These are phyloP conservation scores for Cirrhinus mrigala DNA, from an alignment of 2,797 vertebrate species.

Conservation along the genomic window DNA sequence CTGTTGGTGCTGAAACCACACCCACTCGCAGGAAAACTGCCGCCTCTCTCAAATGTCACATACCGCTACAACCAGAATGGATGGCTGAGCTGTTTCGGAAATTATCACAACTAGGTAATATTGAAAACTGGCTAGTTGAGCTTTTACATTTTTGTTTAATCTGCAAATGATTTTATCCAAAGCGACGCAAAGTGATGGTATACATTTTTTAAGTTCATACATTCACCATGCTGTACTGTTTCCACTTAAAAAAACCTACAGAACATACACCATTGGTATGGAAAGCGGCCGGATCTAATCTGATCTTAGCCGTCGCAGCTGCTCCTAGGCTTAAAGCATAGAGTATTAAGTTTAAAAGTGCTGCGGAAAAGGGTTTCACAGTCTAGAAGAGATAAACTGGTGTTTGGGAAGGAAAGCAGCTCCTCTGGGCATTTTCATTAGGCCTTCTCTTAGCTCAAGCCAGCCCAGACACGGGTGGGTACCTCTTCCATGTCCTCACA, in stretches of 20 bases:
- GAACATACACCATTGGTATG: constrained; percentile 1
- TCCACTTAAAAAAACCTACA: not conserved
- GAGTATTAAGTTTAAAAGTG: constrained; percentile 29
- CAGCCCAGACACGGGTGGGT: constrained; percentile 17
- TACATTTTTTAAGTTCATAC: not conserved
- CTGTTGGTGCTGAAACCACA: too few relatives aligned
- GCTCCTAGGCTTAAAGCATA: constrained; percentile 28
- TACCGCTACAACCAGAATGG: too few relatives aligned
- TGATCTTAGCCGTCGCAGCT: not conserved
- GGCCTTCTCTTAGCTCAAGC: constrained; percentile 9
- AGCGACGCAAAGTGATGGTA: not conserved
- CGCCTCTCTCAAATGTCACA: too few relatives aligned
- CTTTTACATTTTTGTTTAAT: not conserved
- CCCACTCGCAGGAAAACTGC: too few relatives aligned
- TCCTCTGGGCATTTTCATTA: constrained; percentile 39
- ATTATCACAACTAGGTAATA: too few relatives aligned
- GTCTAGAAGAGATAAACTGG: constrained; percentile 37
- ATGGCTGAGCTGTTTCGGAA: too few relatives aligned
- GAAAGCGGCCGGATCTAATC: not conserved
- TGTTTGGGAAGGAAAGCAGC: constrained; percentile 2
- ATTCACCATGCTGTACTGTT: not conserved
- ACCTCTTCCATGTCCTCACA: constrained; percentile 27
- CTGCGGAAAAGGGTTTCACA: constrained; percentile 14
- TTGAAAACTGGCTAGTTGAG: not conserved
- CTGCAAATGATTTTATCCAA: not conserved